Conservation (phyloP, 2,888 invertebrate genomes). For the Micoletzkya japonica region DNA sequence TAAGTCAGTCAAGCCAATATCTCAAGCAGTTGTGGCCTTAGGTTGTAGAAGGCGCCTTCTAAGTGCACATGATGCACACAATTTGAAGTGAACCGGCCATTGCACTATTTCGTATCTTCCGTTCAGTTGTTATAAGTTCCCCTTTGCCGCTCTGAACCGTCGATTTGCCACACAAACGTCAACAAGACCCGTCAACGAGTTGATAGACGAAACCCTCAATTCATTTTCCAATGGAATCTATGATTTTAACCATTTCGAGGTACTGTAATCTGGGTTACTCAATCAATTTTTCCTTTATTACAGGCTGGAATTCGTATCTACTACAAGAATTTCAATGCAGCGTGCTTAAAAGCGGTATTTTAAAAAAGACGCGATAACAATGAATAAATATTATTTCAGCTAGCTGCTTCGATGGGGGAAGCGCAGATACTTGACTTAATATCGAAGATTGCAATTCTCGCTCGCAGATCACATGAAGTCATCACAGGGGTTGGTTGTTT, state of each 20-base stretch:
- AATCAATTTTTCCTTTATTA: background rate
- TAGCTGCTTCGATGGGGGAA: background rate
- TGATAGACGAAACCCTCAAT: constrained; percentile 8
- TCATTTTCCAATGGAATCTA: constrained; percentile 16
- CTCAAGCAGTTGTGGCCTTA: too few relatives aligned
- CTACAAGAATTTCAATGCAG: background rate
- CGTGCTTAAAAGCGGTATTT: background rate
- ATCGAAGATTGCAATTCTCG: background rate
- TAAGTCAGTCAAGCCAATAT: too few relatives aligned
- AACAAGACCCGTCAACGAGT: background rate
- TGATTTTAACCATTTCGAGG: background rate
- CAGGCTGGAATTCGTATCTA: constrained; percentile 10
- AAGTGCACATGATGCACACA: too few relatives aligned
- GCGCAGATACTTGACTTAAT: background rate
- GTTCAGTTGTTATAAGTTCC: too few relatives aligned
- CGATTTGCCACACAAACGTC: too few relatives aligned
- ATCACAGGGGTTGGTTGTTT: background rate
- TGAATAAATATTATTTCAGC: background rate
- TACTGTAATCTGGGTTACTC: constrained; percentile 4
- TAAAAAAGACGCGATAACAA: background rate
- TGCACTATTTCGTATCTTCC: too few relatives aligned
- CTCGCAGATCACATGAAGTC: background rate
- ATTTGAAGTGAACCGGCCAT: too few relatives aligned
- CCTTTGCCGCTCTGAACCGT: too few relatives aligned
- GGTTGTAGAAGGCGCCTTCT: too few relatives aligned